Percentiles rank a stretch among this genome's conserved stretches.
These are phyloP conservation scores for Drosophila melanosoma DNA, from an alignment of 2,888 invertebrate genomes.

Conservation along the genomic window DNA sequence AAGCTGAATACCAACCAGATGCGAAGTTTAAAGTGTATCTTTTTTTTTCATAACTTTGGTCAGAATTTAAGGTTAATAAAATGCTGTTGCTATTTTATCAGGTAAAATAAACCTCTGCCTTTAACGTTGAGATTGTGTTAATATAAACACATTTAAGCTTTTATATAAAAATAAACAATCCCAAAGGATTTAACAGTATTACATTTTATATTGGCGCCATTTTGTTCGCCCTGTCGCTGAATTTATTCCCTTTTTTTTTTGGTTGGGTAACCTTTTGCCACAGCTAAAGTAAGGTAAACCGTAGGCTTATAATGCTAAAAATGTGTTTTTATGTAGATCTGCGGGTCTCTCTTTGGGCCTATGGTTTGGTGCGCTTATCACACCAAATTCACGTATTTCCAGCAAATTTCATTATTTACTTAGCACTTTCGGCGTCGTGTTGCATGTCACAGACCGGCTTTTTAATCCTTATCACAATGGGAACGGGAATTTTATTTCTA, in stretches of 20 bases:
- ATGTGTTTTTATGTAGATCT: conserved; percentile 29
- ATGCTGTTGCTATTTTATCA: not conserved
- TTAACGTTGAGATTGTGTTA: not conserved
- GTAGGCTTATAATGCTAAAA: conserved; percentile 23
- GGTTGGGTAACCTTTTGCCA: not conserved
- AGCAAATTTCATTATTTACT: conserved; percentile 68
- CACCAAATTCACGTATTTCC: conserved; percentile 57
- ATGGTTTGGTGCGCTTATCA: conserved; percentile 47
- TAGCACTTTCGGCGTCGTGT: conserved; percentile 69
- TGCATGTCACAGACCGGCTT: conserved; percentile 61
- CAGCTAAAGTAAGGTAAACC: not conserved
- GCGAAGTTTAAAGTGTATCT: not conserved
- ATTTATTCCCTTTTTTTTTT: not conserved
- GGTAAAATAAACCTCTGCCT: not conserved
- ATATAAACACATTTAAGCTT: not conserved
- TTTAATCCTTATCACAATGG: conserved; percentile 74
- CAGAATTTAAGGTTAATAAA: not conserved
- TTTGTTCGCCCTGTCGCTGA: not conserved
- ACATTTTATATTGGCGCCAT: conserved; percentile 29
- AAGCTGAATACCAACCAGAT: not conserved
- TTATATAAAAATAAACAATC: not conserved
- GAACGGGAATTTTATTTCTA: not conserved
- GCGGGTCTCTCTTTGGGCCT: not conserved
- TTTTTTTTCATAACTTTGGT: not conserved
- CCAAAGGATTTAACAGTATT: not conserved